Evolutionary conservation across 2,888 invertebrate species (phyloP), one percentile per base, ranked within the genome.

Genomic region (Gerosis bhagava): DNA sequence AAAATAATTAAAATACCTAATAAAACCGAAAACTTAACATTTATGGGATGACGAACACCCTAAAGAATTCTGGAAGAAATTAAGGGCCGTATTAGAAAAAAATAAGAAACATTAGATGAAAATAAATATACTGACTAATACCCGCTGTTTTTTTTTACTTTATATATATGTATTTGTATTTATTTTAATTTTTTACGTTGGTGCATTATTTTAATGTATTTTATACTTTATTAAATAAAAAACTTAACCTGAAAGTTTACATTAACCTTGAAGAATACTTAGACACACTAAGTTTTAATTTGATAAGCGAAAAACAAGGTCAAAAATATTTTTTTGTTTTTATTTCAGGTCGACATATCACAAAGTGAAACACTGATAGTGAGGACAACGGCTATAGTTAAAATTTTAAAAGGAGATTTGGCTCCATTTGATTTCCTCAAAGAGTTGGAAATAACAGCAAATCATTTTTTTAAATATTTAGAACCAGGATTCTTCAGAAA

Each of bases 21-120:
- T 93, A 59, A 92, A 91, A 57, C 93, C 93, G 0, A 90, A 93
- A 61, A 90, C 93, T 32, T 93, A 93, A 66, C 80, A 93, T 37
- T 75, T 86, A 19, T 93, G 93, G 93, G 83, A 91, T 35, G 76
- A 78, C n/a, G 80, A 82, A 8, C 81, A 77, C 15, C 47, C 71
- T 1, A 76, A 78, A 24, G 78, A 78, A 10, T 87, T 87, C 60
- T 88, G 87, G 86, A 77, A 71, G 46, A 87, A 79, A 57, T 57
- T 88, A 10, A 67, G 80, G 54, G 70, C 74, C 52, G 73, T 78
- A 43, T 64, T 88, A 36, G 42, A 40, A 12, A 63, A 56, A 37
- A 56, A 62, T 50, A 51, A 48, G 26, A 55, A 32, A 32, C 16
- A 19, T 19, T 5, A 3, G 6, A 19, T n/a, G n/a, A n/a, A n/a